Base-by-base conservation (phyloP, 2,888 invertebrate species). In the Alloplasta piceator region DNA sequence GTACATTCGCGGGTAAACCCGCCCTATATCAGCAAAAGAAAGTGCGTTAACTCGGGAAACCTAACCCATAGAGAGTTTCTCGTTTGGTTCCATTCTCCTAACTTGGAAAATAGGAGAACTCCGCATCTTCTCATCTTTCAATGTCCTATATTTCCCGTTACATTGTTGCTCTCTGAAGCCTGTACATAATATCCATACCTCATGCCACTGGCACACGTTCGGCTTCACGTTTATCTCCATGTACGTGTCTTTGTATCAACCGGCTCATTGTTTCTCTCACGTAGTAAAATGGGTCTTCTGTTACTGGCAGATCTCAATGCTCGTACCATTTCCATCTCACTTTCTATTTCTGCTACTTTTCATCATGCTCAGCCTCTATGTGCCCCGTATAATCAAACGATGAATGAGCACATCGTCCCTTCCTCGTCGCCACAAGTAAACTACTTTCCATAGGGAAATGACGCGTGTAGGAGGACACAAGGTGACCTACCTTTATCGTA, bases 221-320 rank as follows among this genome's bases (percentile, higher is more conserved):
- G n/a, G 5, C 16, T 76, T 72, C 60, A 66, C 60, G 50, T 64
- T 58, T 70, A 26, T 26, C 26, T 48, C 50, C 73, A 63, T 71
- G 61, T 56, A 43, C 48, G 48, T 68, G 70, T 41, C 60, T 76
- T 85, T 85, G 85, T 83, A 56, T 72, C 72, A 41, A 78, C 78
- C 64, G 12, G 16, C 73, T 74, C 82, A 86, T 88, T 88, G 85
- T 87, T 61, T 81, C 36, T 50, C 61, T 48, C 64, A 73, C 70
- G 63, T 64, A 16, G 50, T 48, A 36, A 75, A 73, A 67, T 61
- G 68, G 77, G 82, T 70, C 36, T 70, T 67, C 26, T 46, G 72
- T 70, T 73, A 71, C 64, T 58, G 55, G 76, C 14, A 46, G 60
- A 56, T 58, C 36, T 26, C 36, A 12, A n/a, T 41, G 50, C 58